Conservation (phyloP, 2,888 invertebrate genomes). For the Melolontha melolontha region DNA sequence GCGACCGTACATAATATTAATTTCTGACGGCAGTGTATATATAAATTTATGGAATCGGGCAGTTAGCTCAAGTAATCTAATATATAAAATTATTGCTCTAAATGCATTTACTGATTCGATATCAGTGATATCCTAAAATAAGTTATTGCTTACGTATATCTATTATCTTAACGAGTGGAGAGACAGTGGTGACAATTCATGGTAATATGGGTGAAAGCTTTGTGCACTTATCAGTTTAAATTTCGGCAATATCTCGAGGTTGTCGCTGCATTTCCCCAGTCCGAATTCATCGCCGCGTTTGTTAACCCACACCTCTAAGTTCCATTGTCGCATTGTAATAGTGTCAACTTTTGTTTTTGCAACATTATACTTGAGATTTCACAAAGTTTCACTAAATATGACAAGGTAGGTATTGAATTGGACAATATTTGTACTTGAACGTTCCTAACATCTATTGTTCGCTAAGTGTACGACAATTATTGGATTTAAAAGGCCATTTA, state of each 20-base stretch:
- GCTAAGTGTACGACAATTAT: no score
- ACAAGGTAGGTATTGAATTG: conserved; percentile 1
- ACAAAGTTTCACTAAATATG: background rate
- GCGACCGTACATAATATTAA: no score
- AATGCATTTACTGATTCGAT: no score
- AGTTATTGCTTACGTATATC: background rate
- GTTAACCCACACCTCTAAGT: conserved; percentile 10
- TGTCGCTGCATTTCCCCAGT: conserved; percentile 3
- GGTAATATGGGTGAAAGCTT: conserved; percentile 11
- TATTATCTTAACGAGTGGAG: no score
- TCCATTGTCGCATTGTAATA: background rate
- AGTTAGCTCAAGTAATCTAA: no score
- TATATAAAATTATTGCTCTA: no score
- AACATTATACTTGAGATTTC: background rate
- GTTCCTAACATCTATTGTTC: background rate
- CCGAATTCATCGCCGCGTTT: background rate
- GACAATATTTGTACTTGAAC: conserved; percentile 4
- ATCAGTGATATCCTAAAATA: background rate
- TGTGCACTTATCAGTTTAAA: background rate
- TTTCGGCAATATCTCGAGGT: conserved; percentile 7
- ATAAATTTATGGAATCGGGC: no score
- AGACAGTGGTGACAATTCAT: no score
- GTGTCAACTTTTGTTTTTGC: conserved; percentile 6
- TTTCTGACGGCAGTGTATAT: no score
- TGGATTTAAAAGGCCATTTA: no score